These are phyloP conservation scores for Malacosoma neustria DNA, from an alignment of 2,888 invertebrate genomes.

Conservation along the genomic window DNA sequence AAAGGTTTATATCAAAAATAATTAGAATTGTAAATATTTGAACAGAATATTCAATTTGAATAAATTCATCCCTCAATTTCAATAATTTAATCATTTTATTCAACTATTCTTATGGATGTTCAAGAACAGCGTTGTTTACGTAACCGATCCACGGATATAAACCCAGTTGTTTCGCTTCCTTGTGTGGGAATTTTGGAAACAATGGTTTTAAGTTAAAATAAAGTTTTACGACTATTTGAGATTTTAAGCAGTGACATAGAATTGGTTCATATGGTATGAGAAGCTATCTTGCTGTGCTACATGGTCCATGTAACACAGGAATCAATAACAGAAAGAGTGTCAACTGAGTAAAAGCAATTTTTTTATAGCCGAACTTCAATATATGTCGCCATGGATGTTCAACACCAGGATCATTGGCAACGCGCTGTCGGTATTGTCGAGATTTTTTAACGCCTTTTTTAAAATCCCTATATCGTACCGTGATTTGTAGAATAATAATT, in stretches of 20 bases:
- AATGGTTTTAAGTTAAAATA: neutral
- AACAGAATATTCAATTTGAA: slow-evolving; percentile 5
- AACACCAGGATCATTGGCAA: too few relatives aligned
- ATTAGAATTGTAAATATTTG: neutral
- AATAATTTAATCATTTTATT: slow-evolving; percentile 6
- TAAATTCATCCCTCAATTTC: slow-evolving; percentile 2
- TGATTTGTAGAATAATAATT: too few relatives aligned
- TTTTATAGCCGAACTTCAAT: too few relatives aligned
- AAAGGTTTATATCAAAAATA: neutral
- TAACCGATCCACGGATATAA: neutral
- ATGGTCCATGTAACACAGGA: too few relatives aligned
- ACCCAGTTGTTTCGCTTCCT: neutral
- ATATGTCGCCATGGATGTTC: too few relatives aligned
- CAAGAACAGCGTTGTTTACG: neutral
- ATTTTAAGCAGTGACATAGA: neutral
- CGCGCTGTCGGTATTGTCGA: too few relatives aligned
- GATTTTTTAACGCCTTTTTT: too few relatives aligned
- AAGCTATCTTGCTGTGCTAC: too few relatives aligned
- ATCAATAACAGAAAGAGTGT: too few relatives aligned
- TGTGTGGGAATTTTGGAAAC: neutral
- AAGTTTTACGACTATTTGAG: neutral
- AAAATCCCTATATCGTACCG: too few relatives aligned
- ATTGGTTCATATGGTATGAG: too few relatives aligned
- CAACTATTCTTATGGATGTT: neutral
- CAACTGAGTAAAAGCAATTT: too few relatives aligned